These are phyloP conservation scores for Anthopleura xanthogrammica DNA, from an alignment of 92 coral and sea anemone genomes.

Conservation along the genomic window DNA sequence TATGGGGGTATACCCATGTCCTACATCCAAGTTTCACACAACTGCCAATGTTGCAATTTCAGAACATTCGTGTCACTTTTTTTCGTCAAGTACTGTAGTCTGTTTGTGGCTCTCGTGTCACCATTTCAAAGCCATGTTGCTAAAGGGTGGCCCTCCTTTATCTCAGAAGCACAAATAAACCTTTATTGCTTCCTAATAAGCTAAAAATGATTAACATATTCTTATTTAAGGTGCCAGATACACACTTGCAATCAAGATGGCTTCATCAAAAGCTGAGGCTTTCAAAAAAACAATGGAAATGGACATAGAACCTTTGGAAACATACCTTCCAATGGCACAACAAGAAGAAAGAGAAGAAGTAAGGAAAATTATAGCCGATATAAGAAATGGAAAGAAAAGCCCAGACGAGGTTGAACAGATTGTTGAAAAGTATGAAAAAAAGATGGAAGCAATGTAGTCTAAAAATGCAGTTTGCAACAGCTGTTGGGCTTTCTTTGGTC, in stretches of 20 bases:
- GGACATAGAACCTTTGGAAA: conserved; percentile 37
- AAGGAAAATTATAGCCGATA: conserved; percentile 27
- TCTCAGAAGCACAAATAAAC: no score
- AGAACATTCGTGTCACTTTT: no score
- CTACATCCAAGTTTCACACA: no score
- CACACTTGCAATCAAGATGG: conserved; percentile 77
- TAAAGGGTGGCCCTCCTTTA: no score
- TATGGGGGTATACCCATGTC: no score
- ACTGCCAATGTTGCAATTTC: no score
- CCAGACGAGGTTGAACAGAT: conserved; percentile 30
- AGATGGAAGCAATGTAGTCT: not conserved
- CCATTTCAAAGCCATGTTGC: no score
- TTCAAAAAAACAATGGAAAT: conserved; percentile 31
- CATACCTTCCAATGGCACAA: conserved; percentile 27
- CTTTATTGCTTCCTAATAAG: not conserved
- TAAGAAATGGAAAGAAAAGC: conserved; percentile 48
- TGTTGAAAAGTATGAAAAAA: conserved; percentile 43
- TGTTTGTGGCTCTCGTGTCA: no score
- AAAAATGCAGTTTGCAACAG: not conserved
- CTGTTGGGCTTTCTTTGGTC: not conserved
- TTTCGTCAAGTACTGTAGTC: no score
- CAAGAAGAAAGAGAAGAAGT: conserved; percentile 53
- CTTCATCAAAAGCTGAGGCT: conserved; percentile 66
- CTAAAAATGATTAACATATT: not conserved
- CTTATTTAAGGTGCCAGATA: conserved; percentile 63